phyloP scores from a whole-genome alignment of 1,140 invertebrate genomes.

The Penaeus vannamei region DNA sequence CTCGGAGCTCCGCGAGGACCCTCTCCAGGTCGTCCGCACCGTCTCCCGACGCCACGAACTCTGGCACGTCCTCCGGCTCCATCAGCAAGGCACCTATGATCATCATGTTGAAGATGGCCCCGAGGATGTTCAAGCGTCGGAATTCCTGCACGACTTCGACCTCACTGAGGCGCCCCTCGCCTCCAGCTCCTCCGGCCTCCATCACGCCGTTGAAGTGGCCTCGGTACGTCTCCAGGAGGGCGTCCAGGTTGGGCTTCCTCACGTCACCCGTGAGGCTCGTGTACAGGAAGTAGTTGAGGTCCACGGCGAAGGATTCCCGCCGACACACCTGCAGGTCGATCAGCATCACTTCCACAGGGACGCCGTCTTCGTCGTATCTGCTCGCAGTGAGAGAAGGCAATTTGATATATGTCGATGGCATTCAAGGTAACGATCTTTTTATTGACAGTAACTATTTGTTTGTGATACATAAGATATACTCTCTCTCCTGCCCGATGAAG shows the following conservation, averaged over 20 bases:
- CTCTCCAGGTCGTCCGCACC: background rate
- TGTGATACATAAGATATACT: too few relatives aligned
- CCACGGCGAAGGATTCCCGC: background rate
- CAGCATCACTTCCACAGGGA: constrained; percentile 42
- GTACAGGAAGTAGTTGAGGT: constrained; percentile 50
- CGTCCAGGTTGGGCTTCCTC: constrained; percentile 31
- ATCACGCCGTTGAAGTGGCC: constrained; percentile 25
- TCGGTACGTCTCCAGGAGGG: constrained; percentile 42
- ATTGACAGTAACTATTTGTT: too few relatives aligned
- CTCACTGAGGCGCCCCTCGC: background rate
- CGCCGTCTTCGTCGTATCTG: constrained; percentile 40
- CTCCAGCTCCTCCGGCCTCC: background rate
- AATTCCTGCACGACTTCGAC: constrained; percentile 33
- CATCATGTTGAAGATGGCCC: constrained; percentile 38
- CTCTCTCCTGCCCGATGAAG: too few relatives aligned
- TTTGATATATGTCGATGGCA: too few relatives aligned
- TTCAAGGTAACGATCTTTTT: too few relatives aligned
- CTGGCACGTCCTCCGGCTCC: constrained; percentile 45
- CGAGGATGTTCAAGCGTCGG: constrained; percentile 13
- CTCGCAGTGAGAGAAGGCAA: too few relatives aligned
- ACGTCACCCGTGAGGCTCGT: constrained; percentile 38
- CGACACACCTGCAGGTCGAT: constrained; percentile 47
- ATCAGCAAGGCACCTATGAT: constrained; percentile 22
- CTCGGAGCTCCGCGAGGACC: background rate
- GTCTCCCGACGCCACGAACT: background rate